These are phyloP conservation scores for Urophycis tenuis DNA, from an alignment of 2,797 vertebrate species.

Conservation along the genomic window DNA sequence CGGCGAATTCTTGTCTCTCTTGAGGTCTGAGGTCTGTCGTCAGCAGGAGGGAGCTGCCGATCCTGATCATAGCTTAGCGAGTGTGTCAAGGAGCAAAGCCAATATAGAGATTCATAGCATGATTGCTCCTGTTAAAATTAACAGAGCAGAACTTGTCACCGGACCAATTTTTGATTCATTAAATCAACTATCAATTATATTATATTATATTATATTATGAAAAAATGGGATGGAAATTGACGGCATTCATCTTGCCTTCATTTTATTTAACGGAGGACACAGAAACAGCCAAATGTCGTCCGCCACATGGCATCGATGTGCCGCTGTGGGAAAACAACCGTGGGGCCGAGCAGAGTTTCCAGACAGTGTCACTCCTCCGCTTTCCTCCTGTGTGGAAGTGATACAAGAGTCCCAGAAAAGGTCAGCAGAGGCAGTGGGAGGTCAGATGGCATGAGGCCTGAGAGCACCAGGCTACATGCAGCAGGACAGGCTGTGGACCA, in stretches of 20 bases:
- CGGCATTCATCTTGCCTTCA: neutral
- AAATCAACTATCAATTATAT: too few species aligned
- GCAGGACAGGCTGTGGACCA: neutral
- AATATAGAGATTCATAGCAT: too few species aligned
- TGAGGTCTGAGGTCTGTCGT: too few species aligned
- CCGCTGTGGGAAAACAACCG: neutral
- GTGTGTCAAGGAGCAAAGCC: too few species aligned
- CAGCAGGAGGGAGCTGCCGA: too few species aligned
- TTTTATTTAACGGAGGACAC: neutral
- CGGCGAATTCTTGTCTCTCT: too few species aligned
- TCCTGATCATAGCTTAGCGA: neutral
- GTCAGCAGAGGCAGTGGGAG: constrained; percentile 61
- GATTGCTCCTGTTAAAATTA: too few species aligned
- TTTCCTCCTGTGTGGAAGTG: constrained; percentile 13
- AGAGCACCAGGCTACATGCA: constrained; percentile 29
- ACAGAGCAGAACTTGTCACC: too few species aligned
- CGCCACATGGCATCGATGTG: neutral
- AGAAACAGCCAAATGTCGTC: neutral
- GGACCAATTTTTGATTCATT: too few species aligned
- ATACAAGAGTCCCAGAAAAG: constrained; percentile 59
- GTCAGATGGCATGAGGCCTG: constrained; percentile 40
- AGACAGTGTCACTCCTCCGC: neutral
- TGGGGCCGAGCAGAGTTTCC: neutral
- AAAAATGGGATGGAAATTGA: neutral
- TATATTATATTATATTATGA: neutral